Conservation (phyloP, 2,113 vertebrate species). For the Noctilio leporinus region DNA sequence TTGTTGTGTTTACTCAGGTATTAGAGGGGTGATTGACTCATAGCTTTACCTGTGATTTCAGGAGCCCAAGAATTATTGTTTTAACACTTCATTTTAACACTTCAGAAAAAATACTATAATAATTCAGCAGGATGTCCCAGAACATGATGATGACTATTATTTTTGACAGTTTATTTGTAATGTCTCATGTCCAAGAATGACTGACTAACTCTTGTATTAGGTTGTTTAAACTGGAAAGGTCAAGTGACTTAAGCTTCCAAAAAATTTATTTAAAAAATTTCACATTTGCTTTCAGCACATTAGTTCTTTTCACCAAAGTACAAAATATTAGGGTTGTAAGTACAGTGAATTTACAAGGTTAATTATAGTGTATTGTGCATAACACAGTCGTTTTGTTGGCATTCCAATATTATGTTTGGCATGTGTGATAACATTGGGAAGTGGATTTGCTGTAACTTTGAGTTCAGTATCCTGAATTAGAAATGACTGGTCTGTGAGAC, state of each 20-base stretch:
- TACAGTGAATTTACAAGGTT: constrained; percentile 56
- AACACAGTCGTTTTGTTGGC: constrained; percentile 50
- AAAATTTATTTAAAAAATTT: constrained; percentile 60
- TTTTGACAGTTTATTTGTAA: constrained; percentile 61
- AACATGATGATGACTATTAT: constrained; percentile 39
- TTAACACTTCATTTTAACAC: constrained; percentile 44
- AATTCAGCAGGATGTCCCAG: constrained; percentile 26
- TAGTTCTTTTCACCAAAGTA: constrained; percentile 40
- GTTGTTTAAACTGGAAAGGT: constrained; percentile 57
- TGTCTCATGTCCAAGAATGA: constrained; percentile 63
- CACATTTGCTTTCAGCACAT: constrained; percentile 54
- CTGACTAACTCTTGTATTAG: constrained; percentile 53
- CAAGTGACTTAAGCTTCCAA: constrained; percentile 61
- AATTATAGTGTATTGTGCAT: constrained; percentile 47
- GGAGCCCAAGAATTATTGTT: not conserved
- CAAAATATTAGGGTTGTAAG: not conserved
- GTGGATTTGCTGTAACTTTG: constrained; percentile 41
- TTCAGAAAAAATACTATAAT: constrained; percentile 12
- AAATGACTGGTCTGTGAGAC: constrained; percentile 47
- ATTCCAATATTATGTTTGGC: constrained; percentile 66
- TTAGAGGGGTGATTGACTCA: not conserved
- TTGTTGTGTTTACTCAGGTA: not conserved
- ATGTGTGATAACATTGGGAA: constrained; percentile 35
- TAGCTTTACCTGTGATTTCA: constrained; percentile 8
- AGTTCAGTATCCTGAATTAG: constrained; percentile 39